Evolutionary conservation across 2,113 vertebrate species (phyloP).

Genomic region (Periophthalmodon schlosseri): DNA sequence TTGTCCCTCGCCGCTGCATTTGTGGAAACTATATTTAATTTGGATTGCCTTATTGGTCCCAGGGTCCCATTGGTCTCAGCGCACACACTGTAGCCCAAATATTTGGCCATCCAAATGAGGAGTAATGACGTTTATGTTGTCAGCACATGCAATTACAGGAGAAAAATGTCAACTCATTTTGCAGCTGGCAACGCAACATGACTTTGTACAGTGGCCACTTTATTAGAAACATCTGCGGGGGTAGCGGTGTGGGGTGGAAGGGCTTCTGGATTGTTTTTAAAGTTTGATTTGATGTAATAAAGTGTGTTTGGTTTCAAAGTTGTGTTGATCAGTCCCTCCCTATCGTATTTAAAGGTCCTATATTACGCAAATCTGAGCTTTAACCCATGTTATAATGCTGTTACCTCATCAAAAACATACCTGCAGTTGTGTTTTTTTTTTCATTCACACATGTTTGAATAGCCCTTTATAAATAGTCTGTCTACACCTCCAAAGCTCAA

Average conservation of each 20-base stretch:
- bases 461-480: too few relatives aligned
- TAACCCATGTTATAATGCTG: too few relatives aligned
- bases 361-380: too few relatives aligned
- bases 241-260: too few relatives aligned
- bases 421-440: too few relatives aligned
- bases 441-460: too few relatives aligned
- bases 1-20: conserved; percentile 5
- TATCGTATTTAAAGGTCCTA: background rate
- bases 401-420: too few relatives aligned
- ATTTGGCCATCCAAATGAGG: conserved; percentile 18
- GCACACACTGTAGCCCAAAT: conserved; percentile 9
- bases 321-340: background rate
- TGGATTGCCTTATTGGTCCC: conserved; percentile 15
- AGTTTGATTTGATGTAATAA: background rate
- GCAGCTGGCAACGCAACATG: conserved; percentile 2
- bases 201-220: background rate
- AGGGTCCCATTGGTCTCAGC: background rate
- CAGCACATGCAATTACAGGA: conserved; percentile 5
- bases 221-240: background rate
- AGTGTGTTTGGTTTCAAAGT: background rate
- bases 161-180: background rate
- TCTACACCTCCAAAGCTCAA: too few relatives aligned
- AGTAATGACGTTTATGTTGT: conserved; percentile 27
- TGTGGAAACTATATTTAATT: conserved; percentile 29
- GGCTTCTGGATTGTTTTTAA: too few relatives aligned